Conservation (phyloP, 2,113 vertebrate genomes). For the Porphyrio hochstetteri region DNA sequence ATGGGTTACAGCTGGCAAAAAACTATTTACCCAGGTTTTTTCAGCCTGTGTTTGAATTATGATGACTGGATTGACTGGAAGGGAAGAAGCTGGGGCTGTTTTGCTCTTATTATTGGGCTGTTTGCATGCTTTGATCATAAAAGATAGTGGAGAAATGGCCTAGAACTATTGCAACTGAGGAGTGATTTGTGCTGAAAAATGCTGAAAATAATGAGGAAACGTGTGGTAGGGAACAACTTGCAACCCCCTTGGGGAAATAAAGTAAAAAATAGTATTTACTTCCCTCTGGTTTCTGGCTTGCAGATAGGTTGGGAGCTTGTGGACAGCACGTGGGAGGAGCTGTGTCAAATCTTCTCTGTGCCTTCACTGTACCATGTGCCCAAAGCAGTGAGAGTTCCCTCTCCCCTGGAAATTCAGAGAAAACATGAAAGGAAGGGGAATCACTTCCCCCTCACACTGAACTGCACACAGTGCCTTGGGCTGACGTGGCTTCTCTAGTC, state of each 20-base stretch:
- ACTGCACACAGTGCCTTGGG: not conserved
- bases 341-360: not conserved
- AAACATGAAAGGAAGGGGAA: not conserved
- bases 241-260: not conserved
- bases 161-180: constrained; percentile 10
- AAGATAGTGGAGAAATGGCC: constrained; percentile 7
- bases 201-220: not conserved
- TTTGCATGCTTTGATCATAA: constrained; percentile 29
- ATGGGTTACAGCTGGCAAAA: not conserved
- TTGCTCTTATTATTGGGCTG: not conserved
- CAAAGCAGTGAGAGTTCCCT: not conserved
- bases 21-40: not conserved
- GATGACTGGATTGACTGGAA: not conserved
- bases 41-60: not conserved
- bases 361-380: not conserved
- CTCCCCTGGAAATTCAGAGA: not conserved
- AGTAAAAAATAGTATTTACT: not conserved
- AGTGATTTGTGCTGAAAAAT: not conserved
- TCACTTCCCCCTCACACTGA: not conserved
- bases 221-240: fast-evolving
- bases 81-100: not conserved
- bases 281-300: not conserved
- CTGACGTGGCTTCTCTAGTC: not conserved
- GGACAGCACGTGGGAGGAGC: not conserved
- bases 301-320: not conserved